These are phyloP conservation scores for Acrossocheilus wenchowensis DNA, from an alignment of 2,797 vertebrate species.

Conservation along the genomic window DNA sequence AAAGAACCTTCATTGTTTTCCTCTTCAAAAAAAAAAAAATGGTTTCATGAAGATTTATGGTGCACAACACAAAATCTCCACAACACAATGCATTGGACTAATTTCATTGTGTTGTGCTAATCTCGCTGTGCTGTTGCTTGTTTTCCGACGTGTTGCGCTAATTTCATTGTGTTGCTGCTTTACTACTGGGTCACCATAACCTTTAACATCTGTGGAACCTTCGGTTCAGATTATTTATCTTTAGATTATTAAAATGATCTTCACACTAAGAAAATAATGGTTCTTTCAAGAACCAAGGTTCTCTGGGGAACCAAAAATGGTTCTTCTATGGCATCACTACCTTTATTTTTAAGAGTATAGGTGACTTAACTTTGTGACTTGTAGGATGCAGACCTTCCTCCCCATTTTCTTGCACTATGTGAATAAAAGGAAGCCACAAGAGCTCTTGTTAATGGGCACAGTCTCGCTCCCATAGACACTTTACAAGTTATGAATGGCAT, in stretches of 20 bases:
- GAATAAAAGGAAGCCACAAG: constrained; percentile 24
- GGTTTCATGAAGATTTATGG: neutral
- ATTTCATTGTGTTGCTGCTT: no score
- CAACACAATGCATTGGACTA: no score
- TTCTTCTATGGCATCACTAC: neutral
- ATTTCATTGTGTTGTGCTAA: no score
- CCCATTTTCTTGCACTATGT: neutral
- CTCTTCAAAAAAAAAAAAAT: neutral
- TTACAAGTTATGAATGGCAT: constrained; percentile 42
- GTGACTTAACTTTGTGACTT: neutral
- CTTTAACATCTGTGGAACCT: neutral
- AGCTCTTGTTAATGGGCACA: constrained; percentile 30
- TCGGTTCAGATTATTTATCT: neutral
- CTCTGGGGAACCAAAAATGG: neutral
- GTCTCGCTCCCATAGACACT: constrained; percentile 13
- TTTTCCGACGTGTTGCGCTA: neutral
- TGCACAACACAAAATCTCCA: no score
- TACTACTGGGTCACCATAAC: neutral
- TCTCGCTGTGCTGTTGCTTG: no score
- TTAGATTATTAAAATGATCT: no score
- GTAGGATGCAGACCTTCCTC: neutral
- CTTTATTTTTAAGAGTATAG: neutral
- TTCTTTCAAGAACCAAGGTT: neutral
- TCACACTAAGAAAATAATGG: neutral
- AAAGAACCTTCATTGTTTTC: neutral